Base-by-base conservation (phyloP, 2,888 invertebrate genomes). In the Phasia obesa region DNA sequence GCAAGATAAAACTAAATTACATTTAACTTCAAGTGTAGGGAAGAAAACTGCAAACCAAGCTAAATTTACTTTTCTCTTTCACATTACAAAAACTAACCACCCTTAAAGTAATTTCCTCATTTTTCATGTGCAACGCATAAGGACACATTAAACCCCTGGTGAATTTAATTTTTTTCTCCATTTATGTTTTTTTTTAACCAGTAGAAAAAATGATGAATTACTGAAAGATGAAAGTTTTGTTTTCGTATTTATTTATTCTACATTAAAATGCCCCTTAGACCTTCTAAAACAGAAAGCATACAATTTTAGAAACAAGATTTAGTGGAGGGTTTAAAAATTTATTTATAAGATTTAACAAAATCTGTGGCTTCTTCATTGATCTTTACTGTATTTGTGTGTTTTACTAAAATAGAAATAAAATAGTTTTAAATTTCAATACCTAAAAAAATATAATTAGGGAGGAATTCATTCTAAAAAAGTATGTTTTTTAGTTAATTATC, bases 201-300 rank as follows among this genome's bases (percentile, higher is more conserved):
- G 23, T 35, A 55, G 15, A 27, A 64, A 51, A 79, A 77, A 74
- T 84, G 84, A 85, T 81, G 84, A 82, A 84, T 84, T 77, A 75
- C 69, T 57, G 57, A 69, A 84, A n/a, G n/a, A n/a, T n/a, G n/a
- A n/a, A n/a, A n/a, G n/a, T n/a, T n/a, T n/a, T n/a, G n/a, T n/a
- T n/a, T n/a, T n/a, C n/a, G n/a, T n/a, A n/a, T n/a, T n/a, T n/a
- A n/a, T n/a, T n/a, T 81, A 57, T 79, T 62, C 4, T 47, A 38
- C 19, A 25, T 57, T 64, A 55, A 35, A 35, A 35, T 57, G 5
- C 31, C 9, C 9, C 6, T 31, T 6, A 31, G 6, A 31, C 6
- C 4, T 9, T 31, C 31, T 31, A 7, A 31, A 3, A 31, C 31
- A 31, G 1, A 6, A 31, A 31, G 6, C n/a, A n/a, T 31, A 31